A percentile compares a stretch with the other conserved stretches of the same genome.
Conservation (phyloP, 2,797 vertebrate species). For the Bovichtus diacanthus region DNA sequence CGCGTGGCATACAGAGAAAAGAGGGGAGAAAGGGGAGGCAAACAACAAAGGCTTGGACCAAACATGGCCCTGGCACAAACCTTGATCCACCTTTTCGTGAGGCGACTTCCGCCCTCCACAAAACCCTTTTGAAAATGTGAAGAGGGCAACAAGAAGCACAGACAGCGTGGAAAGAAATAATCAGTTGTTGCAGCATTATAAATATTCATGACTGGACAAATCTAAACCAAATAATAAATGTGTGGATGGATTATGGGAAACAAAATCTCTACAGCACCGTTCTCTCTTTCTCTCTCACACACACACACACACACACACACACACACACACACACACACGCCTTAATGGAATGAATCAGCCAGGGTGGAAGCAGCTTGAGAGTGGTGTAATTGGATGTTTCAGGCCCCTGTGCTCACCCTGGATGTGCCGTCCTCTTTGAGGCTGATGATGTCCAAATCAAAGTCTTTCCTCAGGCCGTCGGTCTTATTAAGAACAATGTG, state of each 20-base stretch:
- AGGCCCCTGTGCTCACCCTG: slow-evolving; percentile 87
- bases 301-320: slow-evolving; percentile 14
- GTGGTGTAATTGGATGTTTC: slow-evolving; percentile 63
- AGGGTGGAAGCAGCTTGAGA: slow-evolving; percentile 42
- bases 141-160: slow-evolving; percentile 56
- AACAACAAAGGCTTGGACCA: slow-evolving; percentile 57
- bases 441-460: slow-evolving; percentile 98
- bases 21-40: background rate
- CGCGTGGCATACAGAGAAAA: slow-evolving; percentile 54
- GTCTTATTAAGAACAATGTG: slow-evolving; percentile 97
- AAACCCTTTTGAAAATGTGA: slow-evolving; percentile 87
- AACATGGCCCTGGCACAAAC: slow-evolving; percentile 88
- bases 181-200: slow-evolving; percentile 36
- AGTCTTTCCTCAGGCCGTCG: slow-evolving; percentile 95
- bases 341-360: slow-evolving; percentile 54
- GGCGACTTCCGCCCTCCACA: slow-evolving; percentile 88
- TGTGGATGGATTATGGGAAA: slow-evolving; percentile 16
- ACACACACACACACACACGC: slow-evolving; percentile 21
- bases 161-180: slow-evolving; percentile 45
- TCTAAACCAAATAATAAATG: slow-evolving; percentile 34
- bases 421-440: slow-evolving; percentile 96
- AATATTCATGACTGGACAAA: slow-evolving; percentile 36
- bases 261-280: slow-evolving; percentile 2
- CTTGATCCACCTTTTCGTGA: slow-evolving; percentile 96
- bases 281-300: background rate